A percentile compares a stretch with the other conserved stretches of the same genome.
phyloP scores from a whole-genome alignment of 2,888 invertebrate genomes.

The Norana najaformis region DNA sequence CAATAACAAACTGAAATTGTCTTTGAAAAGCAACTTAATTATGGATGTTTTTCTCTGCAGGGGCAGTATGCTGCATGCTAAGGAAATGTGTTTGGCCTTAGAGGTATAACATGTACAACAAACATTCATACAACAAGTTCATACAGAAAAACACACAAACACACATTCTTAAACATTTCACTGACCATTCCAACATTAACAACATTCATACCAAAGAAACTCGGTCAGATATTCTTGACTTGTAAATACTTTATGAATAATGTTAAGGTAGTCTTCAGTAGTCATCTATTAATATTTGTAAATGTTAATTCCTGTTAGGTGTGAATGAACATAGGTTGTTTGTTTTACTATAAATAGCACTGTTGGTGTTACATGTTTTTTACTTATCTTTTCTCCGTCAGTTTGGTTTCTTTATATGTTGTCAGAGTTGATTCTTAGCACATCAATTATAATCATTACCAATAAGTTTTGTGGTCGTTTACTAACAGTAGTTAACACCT shows the following conservation, averaged over 20 bases:
- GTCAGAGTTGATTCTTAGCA: constrained; percentile 15
- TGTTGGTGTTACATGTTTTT: constrained; percentile 13
- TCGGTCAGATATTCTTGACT: background rate
- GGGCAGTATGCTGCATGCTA: background rate
- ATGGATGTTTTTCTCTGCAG: too few relatives aligned
- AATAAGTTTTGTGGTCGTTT: background rate
- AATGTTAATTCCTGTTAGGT: constrained; percentile 18
- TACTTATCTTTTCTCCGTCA: constrained; percentile 10
- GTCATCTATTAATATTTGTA: constrained; percentile 14
- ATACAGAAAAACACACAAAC: background rate
- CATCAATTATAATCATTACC: constrained; percentile 13
- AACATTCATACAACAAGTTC: background rate
- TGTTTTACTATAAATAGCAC: constrained; percentile 5
- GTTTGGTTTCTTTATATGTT: constrained; percentile 24
- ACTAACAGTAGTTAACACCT: background rate
- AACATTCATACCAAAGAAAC: background rate
- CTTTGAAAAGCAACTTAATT: background rate
- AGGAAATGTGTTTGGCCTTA: background rate
- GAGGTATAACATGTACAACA: background rate
- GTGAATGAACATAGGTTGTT: constrained; percentile 23
- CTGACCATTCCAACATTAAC: background rate
- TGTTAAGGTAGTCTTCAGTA: background rate
- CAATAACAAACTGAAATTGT: background rate
- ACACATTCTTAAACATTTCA: too few relatives aligned
- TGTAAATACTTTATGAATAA: constrained; percentile 13